Evolutionary conservation across 1,140 invertebrate species (phyloP), one percentile per base, ranked within the genome.

Genomic region (Heliothis subflexa): DNA sequence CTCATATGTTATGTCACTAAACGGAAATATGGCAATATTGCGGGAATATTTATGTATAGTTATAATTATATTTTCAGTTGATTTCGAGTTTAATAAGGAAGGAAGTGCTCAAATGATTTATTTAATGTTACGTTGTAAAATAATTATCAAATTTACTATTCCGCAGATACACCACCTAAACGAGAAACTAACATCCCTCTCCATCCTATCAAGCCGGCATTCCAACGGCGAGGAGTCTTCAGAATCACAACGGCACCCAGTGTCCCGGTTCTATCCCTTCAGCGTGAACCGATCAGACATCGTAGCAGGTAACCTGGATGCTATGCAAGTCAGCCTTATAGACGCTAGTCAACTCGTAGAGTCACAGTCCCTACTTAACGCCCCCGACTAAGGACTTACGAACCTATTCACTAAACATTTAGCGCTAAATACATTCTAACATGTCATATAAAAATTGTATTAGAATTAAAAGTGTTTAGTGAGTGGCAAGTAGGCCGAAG

Each of bases 301-400:
- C 14, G 52, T 82, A 16, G 52, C 79, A 14, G 33, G 80, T 12
- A 74, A 71, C 54, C 75, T 89, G n/a, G 84, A 89, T 83, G 72
- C 81, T 55, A 86, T 90, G 90, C 88, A 92, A 80, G 72, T 91
- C 52, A 85, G 89, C 76, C 86, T 93, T 50, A 89, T 94, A 55
- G 92, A 93, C 79, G 88, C 92, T 45, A 86, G 86, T 25, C 87
- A 89, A 54, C 85, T 94, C 13, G 79, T 95, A 13, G 94, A 95
- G 82, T 95, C 94, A 12, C 94, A 94, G 81, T 95, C 94, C 3
- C 84, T 95, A 0, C 85, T 95, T 11, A 94, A 94, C 74, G 94
- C 93, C 9, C 93, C 94, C 0, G 94, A 95, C 74, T 95, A 93
- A 86, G 70, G 66, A 85, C 14, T 16, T 21, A 72, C 28, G 7